phyloP scores from a whole-genome alignment of 2,888 invertebrate genomes.

The Rhyacophila evoluta region DNA sequence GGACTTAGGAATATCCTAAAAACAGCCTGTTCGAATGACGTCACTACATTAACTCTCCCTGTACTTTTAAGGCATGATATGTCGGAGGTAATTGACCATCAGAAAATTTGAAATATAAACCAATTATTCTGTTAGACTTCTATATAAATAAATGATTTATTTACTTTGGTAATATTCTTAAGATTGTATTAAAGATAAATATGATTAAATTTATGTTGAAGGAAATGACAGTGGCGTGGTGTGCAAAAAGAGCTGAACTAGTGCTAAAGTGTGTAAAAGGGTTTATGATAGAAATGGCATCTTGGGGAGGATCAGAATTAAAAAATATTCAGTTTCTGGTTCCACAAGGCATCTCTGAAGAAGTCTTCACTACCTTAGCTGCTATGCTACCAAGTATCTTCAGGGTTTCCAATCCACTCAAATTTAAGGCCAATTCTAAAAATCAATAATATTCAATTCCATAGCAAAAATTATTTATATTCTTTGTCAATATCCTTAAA shows the following conservation, averaged over 20 bases:
- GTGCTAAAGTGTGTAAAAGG: conserved; percentile 99
- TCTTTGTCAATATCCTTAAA: no score
- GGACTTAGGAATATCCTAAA: conserved; percentile 95
- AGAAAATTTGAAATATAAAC: no score
- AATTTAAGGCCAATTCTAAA: conserved; percentile 69
- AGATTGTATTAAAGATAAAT: no score
- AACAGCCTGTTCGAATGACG: conserved; percentile 94
- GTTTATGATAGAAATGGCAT: conserved; percentile 98
- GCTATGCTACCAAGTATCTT: conserved; percentile 94
- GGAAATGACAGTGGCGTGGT: conserved; percentile 98
- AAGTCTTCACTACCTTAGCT: conserved; percentile 84
- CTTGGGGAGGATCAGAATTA: conserved; percentile 90
- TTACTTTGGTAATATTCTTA: no score
- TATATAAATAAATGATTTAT: background rate
- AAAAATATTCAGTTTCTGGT: conserved; percentile 87
- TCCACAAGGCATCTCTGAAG: conserved; percentile 86
- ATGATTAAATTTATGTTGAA: no score
- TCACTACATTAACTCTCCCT: conserved; percentile 93
- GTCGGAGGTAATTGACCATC: conserved; percentile 81
- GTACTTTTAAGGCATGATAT: conserved; percentile 93
- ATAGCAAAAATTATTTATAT: no score
- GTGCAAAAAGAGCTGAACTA: conserved; percentile 93
- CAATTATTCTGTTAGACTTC: conserved; percentile 4
- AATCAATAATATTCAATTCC: conserved; percentile 13
- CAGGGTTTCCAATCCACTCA: conserved; percentile 93